A percentile compares a stretch with the other conserved stretches of the same genome.
Conservation (phyloP, 2,888 invertebrate species). For the Colostygia pectinataria region DNA sequence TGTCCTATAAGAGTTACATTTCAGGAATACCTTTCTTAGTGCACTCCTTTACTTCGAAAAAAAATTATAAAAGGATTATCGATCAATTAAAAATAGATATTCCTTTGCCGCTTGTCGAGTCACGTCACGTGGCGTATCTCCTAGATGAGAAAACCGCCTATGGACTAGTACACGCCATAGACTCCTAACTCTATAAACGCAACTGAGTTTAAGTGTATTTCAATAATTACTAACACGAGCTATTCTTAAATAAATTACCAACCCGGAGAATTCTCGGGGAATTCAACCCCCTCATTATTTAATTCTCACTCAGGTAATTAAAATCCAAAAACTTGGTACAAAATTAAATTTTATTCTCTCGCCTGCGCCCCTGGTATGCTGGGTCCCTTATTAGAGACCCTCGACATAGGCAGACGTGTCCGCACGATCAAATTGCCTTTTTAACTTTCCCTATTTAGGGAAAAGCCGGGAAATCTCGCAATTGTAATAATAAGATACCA, state of each 20-base stretch:
- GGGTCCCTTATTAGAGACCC: constrained; percentile 34
- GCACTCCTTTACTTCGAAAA: too few relatives aligned
- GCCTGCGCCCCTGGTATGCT: constrained; percentile 8
- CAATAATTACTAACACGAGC: constrained; percentile 34
- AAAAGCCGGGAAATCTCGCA: constrained; percentile 71
- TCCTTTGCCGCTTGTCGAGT: too few relatives aligned
- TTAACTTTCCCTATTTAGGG: constrained; percentile 83
- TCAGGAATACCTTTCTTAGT: too few relatives aligned
- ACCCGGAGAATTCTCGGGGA: constrained; percentile 42
- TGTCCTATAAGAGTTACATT: too few relatives aligned
- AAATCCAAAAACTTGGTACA: constrained; percentile 78
- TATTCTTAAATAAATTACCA: constrained; percentile 46
- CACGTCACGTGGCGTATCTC: too few relatives aligned
- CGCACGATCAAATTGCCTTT: constrained; percentile 74
- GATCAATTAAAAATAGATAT: too few relatives aligned
- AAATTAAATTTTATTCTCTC: constrained; percentile 77
- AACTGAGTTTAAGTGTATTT: constrained; percentile 26
- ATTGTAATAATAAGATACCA: constrained; percentile 75
- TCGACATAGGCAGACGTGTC: constrained; percentile 65
- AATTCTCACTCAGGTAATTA: constrained; percentile 80
- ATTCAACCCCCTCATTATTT: constrained; percentile 64
- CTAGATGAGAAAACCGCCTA: too few relatives aligned
- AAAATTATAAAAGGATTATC: too few relatives aligned
- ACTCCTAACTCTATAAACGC: constrained; percentile 6
- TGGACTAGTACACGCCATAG: too few relatives aligned